These are phyloP conservation scores for Alexandromys fortis DNA, from an alignment of 2,113 vertebrate species.

Conservation along the genomic window DNA sequence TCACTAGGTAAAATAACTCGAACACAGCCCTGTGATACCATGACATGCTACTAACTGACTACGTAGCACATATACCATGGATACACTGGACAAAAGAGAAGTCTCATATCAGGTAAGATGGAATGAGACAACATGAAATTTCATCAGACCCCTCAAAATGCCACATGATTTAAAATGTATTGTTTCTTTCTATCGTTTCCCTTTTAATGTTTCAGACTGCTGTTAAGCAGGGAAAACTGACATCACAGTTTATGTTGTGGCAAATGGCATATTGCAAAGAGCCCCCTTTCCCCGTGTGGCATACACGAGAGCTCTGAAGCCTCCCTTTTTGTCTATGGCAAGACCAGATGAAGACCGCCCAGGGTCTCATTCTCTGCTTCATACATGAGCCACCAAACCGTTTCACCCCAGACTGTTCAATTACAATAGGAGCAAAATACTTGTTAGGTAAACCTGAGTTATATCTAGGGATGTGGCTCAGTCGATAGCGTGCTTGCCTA, in stretches of 20 bases:
- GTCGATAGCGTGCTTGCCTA: not conserved
- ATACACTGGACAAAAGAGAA: not conserved
- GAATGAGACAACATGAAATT: not conserved
- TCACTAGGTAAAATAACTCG: not conserved
- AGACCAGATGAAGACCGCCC: not conserved
- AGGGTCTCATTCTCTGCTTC: not conserved
- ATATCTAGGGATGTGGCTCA: not conserved
- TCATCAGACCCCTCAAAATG: not conserved
- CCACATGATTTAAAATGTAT: not conserved
- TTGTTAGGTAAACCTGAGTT: not conserved
- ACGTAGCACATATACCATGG: not conserved
- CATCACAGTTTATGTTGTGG: not conserved
- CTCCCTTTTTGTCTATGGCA: not conserved
- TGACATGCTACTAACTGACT: not conserved
- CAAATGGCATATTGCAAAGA: not conserved
- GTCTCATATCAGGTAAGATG: not conserved
- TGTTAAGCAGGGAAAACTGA: not conserved
- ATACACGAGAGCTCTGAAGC: not conserved
- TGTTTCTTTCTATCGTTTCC: not conserved
- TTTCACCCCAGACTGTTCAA: not conserved
- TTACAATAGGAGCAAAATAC: not conserved
- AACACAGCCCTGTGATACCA: not conserved
- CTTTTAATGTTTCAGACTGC: not conserved
- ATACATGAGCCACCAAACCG: not conserved
- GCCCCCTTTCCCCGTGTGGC: not conserved